Evolutionary conservation across 2,888 invertebrate genomes (phyloP).

Genomic region (Chaetoderma sp.): DNA sequence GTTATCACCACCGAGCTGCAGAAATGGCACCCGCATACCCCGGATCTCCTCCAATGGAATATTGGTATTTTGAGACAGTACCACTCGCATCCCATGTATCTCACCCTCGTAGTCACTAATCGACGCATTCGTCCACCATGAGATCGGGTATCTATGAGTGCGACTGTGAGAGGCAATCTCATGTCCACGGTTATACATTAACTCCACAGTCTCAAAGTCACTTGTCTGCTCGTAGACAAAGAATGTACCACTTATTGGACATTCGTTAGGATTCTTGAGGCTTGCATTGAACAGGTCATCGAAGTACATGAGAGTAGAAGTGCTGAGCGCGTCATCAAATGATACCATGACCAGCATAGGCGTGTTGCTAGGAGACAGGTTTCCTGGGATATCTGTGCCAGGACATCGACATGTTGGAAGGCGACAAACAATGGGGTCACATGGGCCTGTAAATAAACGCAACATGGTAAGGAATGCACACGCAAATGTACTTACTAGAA

Average conservation of each 20-base stretch:
- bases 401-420: background rate
- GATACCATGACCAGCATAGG: background rate
- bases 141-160: constrained; percentile 48
- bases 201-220: constrained; percentile 97
- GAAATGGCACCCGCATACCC: constrained; percentile 91
- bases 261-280: constrained; percentile 75
- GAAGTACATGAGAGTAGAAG: background rate
- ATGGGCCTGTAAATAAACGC: too few relatives aligned
- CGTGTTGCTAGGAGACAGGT: background rate
- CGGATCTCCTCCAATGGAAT: constrained; percentile 82
- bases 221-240: constrained; percentile 92
- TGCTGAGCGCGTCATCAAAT: background rate
- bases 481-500: too few relatives aligned
- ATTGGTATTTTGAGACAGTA: constrained; percentile 82
- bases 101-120: constrained; percentile 92
- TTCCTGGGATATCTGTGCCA: background rate
- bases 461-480: too few relatives aligned
- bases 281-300: constrained; percentile 38
- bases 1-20: constrained; percentile 88
- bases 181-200: constrained; percentile 91
- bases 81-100: constrained; percentile 89
- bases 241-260: constrained; percentile 88
- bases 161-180: constrained; percentile 96
- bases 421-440: background rate
- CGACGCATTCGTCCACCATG: constrained; percentile 84